phyloP scores from a whole-genome alignment of 2,797 vertebrate species.

The Fratercula arctica region DNA sequence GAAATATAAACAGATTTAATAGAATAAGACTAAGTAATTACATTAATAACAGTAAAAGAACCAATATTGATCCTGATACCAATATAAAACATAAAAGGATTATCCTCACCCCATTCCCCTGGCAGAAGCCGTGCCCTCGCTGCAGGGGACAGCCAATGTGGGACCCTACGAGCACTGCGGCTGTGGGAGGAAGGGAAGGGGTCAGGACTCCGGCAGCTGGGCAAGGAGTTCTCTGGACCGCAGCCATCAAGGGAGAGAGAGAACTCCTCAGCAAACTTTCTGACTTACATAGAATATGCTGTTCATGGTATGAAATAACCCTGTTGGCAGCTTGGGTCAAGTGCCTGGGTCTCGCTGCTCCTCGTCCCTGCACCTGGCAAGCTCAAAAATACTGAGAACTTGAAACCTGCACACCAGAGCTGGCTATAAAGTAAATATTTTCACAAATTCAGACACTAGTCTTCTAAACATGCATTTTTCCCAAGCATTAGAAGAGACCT shows the following conservation, averaged over 20 bases:
- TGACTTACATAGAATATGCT: neutral
- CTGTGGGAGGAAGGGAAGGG: neutral
- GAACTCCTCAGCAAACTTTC: neutral
- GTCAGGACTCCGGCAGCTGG: neutral
- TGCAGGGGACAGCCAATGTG: neutral
- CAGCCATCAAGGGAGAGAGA: neutral
- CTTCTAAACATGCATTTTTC: neutral
- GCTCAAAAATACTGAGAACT: neutral
- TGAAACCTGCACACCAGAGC: neutral
- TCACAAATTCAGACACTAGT: neutral
- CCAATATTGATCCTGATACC: neutral
- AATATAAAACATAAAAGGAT: neutral
- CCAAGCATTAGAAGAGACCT: neutral
- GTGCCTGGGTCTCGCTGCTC: neutral
- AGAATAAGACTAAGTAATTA: neutral
- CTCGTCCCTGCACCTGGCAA: neutral
- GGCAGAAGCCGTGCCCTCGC: neutral
- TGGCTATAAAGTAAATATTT: neutral
- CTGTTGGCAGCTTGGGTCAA: neutral
- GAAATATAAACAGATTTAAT: neutral
- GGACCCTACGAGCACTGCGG: neutral
- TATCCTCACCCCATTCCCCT: neutral
- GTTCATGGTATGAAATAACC: neutral
- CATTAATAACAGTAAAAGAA: neutral
- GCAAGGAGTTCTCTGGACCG: neutral